phyloP scores from a whole-genome alignment of 2,888 invertebrate species.

The Phragmatobia fuliginosa region DNA sequence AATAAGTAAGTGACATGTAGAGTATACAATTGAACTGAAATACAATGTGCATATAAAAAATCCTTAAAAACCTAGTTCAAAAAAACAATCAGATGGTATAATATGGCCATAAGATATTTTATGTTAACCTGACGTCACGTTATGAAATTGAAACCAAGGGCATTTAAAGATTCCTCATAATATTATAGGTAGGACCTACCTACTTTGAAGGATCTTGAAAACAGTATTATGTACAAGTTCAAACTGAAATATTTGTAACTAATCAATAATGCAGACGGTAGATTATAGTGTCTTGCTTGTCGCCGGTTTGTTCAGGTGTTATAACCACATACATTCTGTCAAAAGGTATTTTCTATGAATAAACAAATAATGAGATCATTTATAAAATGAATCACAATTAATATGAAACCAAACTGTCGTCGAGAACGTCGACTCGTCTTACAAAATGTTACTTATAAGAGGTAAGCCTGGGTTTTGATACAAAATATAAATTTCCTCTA shows the following conservation, averaged over 20 bases:
- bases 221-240: not conserved
- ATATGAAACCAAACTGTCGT: too few species aligned
- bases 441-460: not conserved
- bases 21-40: too few species aligned
- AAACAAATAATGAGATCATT: not conserved
- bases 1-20: too few species aligned
- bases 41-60: too few species aligned
- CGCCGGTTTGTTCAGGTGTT: not conserved
- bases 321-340: not conserved
- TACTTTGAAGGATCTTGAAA: not conserved
- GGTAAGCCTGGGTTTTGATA: not conserved
- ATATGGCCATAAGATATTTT: slow-evolving; percentile 43
- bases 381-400: not conserved
- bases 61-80: too few species aligned
- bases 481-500: slow-evolving; percentile 25
- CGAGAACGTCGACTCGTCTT: not conserved
- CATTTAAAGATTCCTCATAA: slow-evolving; percentile 6
- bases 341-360: not conserved
- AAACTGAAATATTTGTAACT: not conserved
- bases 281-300: not conserved
- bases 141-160: slow-evolving; percentile 43
- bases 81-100: not conserved
- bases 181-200: too few species aligned
- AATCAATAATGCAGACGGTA: not conserved
- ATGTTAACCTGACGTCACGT: slow-evolving; percentile 45